A percentile compares a stretch with the other conserved stretches of the same genome.
Conservation (phyloP, 2,797 vertebrate genomes). For the Rousettus madagascariensis region DNA sequence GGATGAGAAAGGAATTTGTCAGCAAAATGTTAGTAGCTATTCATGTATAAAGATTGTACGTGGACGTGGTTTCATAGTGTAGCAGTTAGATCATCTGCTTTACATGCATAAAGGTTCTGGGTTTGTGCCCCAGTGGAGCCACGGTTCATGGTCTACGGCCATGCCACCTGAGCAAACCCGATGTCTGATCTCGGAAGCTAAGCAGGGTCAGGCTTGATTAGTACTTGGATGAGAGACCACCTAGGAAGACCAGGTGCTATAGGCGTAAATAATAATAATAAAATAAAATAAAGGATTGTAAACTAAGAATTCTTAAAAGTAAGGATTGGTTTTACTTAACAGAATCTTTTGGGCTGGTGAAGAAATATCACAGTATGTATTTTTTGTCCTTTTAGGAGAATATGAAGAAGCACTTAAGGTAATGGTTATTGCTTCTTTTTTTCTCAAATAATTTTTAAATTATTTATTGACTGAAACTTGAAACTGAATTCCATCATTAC, state of each 20-base stretch:
- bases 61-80: too few relatives aligned
- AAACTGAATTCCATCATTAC: neutral
- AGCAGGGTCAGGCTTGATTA: too few relatives aligned
- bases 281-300: neutral
- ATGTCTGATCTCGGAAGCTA: too few relatives aligned
- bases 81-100: too few relatives aligned
- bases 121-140: too few relatives aligned
- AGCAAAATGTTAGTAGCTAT: neutral
- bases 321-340: neutral
- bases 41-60: neutral
- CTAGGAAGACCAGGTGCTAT: too few relatives aligned
- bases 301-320: constrained; percentile 20
- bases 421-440: constrained; percentile 73
- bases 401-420: constrained; percentile 99
- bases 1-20: neutral
- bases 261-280: too few relatives aligned
- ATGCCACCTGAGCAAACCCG: too few relatives aligned
- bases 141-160: too few relatives aligned
- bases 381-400: constrained; percentile 89
- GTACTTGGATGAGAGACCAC: too few relatives aligned
- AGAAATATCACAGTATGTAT: neutral
- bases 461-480: constrained; percentile 6
- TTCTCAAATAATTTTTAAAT: neutral
- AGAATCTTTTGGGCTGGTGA: neutral
- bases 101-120: too few relatives aligned